A percentile compares a stretch with the other conserved stretches of the same genome.
These are phyloP conservation scores for Branchinecta lynchi DNA, from an alignment of 1,140 invertebrate genomes.

Conservation along the genomic window DNA sequence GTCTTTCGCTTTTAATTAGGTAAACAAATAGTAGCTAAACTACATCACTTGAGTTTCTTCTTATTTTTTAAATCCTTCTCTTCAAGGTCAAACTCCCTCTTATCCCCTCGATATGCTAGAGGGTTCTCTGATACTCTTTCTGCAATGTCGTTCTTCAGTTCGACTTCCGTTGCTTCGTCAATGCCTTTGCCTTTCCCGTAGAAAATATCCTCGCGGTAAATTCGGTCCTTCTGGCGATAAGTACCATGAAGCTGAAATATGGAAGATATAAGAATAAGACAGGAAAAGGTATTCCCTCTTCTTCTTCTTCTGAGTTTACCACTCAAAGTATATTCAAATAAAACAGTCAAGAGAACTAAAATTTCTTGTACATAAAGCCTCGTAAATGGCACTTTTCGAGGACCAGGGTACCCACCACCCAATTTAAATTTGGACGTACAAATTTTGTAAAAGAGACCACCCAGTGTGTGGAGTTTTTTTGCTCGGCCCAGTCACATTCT, in stretches of 20 bases:
- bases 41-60: background rate
- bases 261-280: background rate
- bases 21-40: too few species aligned
- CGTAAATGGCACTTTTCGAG: too few species aligned
- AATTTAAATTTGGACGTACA: too few species aligned
- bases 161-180: constrained; percentile 32
- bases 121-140: constrained; percentile 38
- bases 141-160: constrained; percentile 33
- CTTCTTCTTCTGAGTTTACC: too few species aligned
- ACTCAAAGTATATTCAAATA: too few species aligned
- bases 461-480: too few species aligned
- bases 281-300: background rate
- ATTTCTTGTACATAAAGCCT: too few species aligned
- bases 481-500: too few species aligned
- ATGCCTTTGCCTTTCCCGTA: constrained; percentile 40
- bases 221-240: constrained; percentile 41
- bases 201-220: constrained; percentile 50
- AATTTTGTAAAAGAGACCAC: too few species aligned
- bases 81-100: constrained; percentile 18
- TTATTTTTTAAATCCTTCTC: constrained; percentile 17
- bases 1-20: too few species aligned
- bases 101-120: constrained; percentile 31
- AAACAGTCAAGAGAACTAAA: too few species aligned
- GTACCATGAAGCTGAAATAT: constrained; percentile 42
- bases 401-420: too few species aligned